Percentiles rank a stretch among this genome's conserved stretches.
These are phyloP conservation scores for Drosophila lowei DNA, from an alignment of 1,140 invertebrate species.

Conservation along the genomic window DNA sequence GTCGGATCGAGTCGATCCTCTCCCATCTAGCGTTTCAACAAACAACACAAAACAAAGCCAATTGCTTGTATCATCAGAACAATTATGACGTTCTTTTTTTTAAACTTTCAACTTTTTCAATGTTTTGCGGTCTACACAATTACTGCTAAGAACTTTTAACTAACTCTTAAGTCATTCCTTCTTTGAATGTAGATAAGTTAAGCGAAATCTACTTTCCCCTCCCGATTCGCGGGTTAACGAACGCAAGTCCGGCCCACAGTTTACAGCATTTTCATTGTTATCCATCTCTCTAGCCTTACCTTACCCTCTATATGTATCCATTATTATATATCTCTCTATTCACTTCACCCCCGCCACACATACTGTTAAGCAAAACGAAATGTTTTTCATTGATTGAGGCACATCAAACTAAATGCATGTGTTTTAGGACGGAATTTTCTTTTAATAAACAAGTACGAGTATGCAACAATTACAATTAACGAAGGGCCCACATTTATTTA, in stretches of 20 bases:
- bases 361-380: slow-evolving; percentile 38
- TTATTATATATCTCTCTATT: neutral
- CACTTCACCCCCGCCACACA: neutral
- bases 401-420: slow-evolving; percentile 30
- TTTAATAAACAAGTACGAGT: slow-evolving; percentile 46
- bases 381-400: slow-evolving; percentile 37
- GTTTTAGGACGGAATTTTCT: slow-evolving; percentile 44
- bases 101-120: slow-evolving; percentile 36
- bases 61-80: slow-evolving; percentile 10
- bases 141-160: slow-evolving; percentile 76
- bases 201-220: slow-evolving; percentile 49
- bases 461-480: slow-evolving; percentile 42
- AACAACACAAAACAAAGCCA: slow-evolving; percentile 10
- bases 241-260: slow-evolving; percentile 4
- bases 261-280: slow-evolving; percentile 36
- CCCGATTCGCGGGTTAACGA: slow-evolving; percentile 7
- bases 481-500: slow-evolving; percentile 16
- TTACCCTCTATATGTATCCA: too few species aligned
- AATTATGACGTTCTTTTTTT: neutral
- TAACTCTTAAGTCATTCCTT: slow-evolving; percentile 81
- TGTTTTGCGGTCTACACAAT: slow-evolving; percentile 50
- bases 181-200: slow-evolving; percentile 62
- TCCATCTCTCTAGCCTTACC: slow-evolving; percentile 2
- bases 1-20: slow-evolving; percentile 3
- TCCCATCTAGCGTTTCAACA: slow-evolving; percentile 34